A percentile compares a stretch with the other conserved stretches of the same genome.
phyloP scores from a whole-genome alignment of 2,888 invertebrate genomes.

The Mesodorylaimus sp. region DNA sequence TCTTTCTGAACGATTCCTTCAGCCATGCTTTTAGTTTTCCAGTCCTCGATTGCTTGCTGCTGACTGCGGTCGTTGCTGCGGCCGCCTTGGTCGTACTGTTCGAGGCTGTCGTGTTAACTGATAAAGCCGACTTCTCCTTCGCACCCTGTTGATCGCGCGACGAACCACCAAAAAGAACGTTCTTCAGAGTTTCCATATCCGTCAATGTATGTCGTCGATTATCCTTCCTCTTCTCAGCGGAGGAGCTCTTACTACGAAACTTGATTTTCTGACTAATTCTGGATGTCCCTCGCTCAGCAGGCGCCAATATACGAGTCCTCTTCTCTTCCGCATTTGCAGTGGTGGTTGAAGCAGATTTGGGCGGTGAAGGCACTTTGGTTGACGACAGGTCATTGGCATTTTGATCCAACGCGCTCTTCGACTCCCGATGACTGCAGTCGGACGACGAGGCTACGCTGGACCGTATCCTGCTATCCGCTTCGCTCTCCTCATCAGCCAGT shows the following conservation, averaged over 20 bases:
- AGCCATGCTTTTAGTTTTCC: conserved; percentile 4
- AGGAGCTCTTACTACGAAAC: conserved; percentile 12
- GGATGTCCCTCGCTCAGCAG: background rate
- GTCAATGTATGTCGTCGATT: conserved; percentile 18
- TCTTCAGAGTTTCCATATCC: conserved; percentile 17
- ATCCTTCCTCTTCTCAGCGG: conserved; percentile 13
- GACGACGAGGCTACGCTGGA: no score
- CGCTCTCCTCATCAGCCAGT: no score
- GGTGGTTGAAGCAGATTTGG: background rate
- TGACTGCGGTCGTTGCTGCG: background rate
- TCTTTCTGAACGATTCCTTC: background rate
- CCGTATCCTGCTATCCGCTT: no score
- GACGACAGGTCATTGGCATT: no score
- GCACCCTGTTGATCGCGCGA: background rate
- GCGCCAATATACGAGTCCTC: background rate
- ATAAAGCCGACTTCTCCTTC: no score
- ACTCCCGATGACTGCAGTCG: no score
- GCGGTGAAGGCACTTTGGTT: background rate
- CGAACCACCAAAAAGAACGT: background rate
- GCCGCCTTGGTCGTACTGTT: background rate
- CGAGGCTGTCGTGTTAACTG: background rate
- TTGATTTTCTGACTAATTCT: conserved; percentile 20
- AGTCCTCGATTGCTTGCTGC: background rate
- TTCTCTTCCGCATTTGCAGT: background rate
- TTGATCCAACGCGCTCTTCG: no score